Base-by-base conservation (phyloP, 1,140 invertebrate species). In the Pachypsylla venusta region DNA sequence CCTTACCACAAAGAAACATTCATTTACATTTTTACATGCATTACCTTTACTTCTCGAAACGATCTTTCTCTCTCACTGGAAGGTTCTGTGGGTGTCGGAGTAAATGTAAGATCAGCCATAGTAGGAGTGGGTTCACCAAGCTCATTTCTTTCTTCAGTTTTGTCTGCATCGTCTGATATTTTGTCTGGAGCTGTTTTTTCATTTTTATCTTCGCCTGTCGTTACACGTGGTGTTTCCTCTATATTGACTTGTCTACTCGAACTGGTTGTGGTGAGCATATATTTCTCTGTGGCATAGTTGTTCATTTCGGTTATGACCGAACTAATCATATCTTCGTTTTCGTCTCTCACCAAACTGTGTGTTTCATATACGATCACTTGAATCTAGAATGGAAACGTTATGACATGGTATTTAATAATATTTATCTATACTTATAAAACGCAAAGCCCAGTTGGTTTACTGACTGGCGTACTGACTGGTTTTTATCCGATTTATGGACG, bases 291-390 rank as follows among this genome's bases (percentile, higher is more conserved):
- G 0, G 81, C 79, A 61, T 77, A 66, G 22, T 76, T 70, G 61
- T 84, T 84, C 2, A 81, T 76, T 62, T 81, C 75, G 0, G 76
- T 72, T 1, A 83, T 67, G 0, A 79, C 76, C 60, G 75, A 70
- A 2, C 73, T 70, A 25, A 82, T 76, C 75, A 83, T 81, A 28
- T 76, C 75, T 40, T 74, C 71, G 64, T 83, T 84, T 68, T 84
- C 82, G 1, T 76, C 76, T 28, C 73, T 74, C 14, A 82, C 70
- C 40, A 80, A 76, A 1, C 81, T 83, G 68, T 83, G 81, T 0
- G 81, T 83, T 66, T 83, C 81, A 60, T 83, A 84, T 19, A 84
- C 66, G n/a, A 83, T 76, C 63, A 83, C 73, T 65, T 84, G 82
- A 14, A 83, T 78, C 78, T 80, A 59, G 42, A 63, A 72, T 69